Evolutionary conservation across 2,113 vertebrate genomes (phyloP), one percentile per base, ranked within the genome.

Genomic region (Anser cygnoides): DNA sequence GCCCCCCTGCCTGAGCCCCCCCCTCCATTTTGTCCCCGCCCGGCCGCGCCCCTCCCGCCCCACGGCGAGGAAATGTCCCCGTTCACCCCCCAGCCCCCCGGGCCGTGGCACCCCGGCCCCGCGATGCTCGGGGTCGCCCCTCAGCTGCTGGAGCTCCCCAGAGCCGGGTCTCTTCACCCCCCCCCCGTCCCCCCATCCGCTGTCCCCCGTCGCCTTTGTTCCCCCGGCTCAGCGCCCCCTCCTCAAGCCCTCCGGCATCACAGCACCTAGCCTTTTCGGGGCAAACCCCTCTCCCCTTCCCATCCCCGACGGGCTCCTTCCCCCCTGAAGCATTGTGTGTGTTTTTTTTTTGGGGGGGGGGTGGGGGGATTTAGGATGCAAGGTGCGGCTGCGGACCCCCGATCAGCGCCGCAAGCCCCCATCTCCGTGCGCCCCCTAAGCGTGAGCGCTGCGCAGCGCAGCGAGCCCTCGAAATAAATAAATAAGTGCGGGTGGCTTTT

Each of bases 371-470:
- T 6, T n/a, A 74, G 61, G 82, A 76, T 41, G 74, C 92, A 85
- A 82, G 84, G 70, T 82, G 73, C 62, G 8, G 25, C 58, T 43
- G 35, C 13, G 50, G 71, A 43, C 61, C 88, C 28, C 67, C 19
- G 49, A 43, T 43, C 43, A 43, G 43, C 15, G 43, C 43, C 46
- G 46, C 46, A 21, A 49, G 21, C 19, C 31, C 80, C 23, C 9
- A 84, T 92, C 35, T 87, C 88, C 61, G 55, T 18, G 87, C 93
- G 95, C 97, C 96, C 95, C 97, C 97, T 78, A 93, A 73, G 72
- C 79, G 83, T 18, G 58, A 90, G 63, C 43, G 22, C 9, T n/a
- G 70, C 55, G 80, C 78, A 46, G 93, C 87, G n/a, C 94, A 87
- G 68, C 75, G 2, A 59, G 46, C 55, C 28, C 6, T 78, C 35